Base-by-base conservation (phyloP, 2,888 invertebrate genomes). In the Xiphydria camelus region DNA sequence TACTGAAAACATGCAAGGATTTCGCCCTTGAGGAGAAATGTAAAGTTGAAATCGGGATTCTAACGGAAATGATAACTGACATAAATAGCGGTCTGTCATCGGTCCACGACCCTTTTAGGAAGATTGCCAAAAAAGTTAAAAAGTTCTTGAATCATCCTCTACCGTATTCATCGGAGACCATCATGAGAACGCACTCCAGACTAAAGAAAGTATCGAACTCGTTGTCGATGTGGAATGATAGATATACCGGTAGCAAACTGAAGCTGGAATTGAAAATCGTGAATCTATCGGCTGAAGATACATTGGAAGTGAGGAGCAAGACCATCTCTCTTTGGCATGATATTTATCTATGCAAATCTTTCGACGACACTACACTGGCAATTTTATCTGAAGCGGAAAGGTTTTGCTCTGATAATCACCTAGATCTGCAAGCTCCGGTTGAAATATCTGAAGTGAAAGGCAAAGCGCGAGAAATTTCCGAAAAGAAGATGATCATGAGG, bases 61-160 rank as follows among this genome's bases (percentile, higher is more conserved):
- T 76, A 7, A 59, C 65, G 2, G 44, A 59, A 18, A 48, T 70
- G 15, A 68, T 77, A 38, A 57, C 61, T 32, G 26, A 53, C 4
- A 56, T 67, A 3, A 57, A 57, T 41, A 7, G 40, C 1, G 51
- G 52, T 25, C 20, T 64, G 6, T 37, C 49, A 21, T 53, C 57
- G 3, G 32, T 57, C 10, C 45, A 64, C 36, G 61, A 70, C 49
- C 63, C 66, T 1, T 60, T 69, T 2, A 53, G 56, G 38, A 71
- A 69, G 52, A 45, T 68, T 26, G 51, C 68, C 0, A 72, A 70
- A 38, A 53, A 44, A 14, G 41, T 66, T 1, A 68, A 64, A 15
- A 65, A 65, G 9, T 19, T 49, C 2, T 42, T 70, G 4, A 40
- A 29, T 4, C 44, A 59, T 3, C 65, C 68, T 2, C 17, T 55